Conservation (phyloP, 2,797 vertebrate species). For the Anabas testudineus region DNA sequence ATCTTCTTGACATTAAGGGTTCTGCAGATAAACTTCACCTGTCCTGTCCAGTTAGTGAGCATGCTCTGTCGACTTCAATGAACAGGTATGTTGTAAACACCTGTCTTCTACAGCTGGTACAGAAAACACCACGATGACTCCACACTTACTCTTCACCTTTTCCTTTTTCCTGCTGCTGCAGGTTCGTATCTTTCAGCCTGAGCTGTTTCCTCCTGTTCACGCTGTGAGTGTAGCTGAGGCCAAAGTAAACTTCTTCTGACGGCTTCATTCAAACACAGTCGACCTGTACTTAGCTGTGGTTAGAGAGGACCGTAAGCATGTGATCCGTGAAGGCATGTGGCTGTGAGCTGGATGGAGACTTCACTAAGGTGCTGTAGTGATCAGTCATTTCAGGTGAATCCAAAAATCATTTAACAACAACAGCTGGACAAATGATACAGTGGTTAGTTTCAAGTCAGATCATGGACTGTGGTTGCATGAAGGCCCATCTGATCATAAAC, state of each 20-base stretch:
- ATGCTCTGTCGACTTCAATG: neutral
- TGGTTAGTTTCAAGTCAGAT: no score
- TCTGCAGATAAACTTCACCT: slow-evolving; percentile 14
- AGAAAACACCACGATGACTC: slow-evolving; percentile 21
- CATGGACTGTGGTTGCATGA: no score
- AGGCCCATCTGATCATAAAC: no score
- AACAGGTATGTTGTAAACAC: slow-evolving; percentile 53
- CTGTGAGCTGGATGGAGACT: neutral
- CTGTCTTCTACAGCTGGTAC: slow-evolving; percentile 33
- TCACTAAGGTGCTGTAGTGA: neutral
- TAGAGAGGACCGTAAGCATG: neutral
- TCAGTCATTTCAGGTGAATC: neutral
- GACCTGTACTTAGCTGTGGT: neutral
- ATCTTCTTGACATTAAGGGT: neutral
- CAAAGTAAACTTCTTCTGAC: slow-evolving; percentile 34
- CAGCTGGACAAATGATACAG: no score
- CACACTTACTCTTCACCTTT: neutral
- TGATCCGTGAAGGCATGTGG: neutral
- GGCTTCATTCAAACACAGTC: neutral
- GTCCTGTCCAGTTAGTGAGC: slow-evolving; percentile 11
- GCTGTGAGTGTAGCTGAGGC: slow-evolving; percentile 4
- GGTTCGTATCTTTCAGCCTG: neutral
- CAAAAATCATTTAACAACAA: no score
- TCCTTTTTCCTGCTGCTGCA: slow-evolving; percentile 8
- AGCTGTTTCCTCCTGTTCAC: neutral